phyloP scores from a whole-genome alignment of 2,888 invertebrate species.

The Drosophila limbata region DNA sequence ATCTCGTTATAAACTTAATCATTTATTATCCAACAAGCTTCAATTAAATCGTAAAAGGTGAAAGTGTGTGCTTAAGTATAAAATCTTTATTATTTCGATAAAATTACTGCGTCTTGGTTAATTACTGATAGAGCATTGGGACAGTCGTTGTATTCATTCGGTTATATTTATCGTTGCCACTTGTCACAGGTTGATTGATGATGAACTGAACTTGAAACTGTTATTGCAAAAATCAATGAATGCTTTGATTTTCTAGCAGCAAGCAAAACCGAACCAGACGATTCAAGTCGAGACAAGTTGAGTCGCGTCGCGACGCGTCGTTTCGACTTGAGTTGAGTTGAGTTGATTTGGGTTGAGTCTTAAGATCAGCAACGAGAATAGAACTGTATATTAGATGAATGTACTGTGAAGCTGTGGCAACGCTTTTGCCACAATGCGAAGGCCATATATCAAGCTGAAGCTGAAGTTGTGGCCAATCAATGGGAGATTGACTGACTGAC shows the following conservation, averaged over 20 bases:
- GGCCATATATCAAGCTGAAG: conserved; percentile 63
- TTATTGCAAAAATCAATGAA: conserved; percentile 46
- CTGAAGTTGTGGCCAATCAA: conserved; percentile 26
- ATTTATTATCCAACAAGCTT: conserved; percentile 1
- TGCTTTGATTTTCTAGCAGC: conserved; percentile 47
- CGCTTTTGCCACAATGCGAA: conserved; percentile 51
- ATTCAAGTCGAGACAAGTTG: conserved; percentile 41
- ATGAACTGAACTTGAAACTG: conserved; percentile 74
- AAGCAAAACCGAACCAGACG: conserved; percentile 34
- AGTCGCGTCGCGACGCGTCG: conserved; percentile 16
- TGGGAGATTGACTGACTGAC: conserved; percentile 36
- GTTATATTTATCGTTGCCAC: conserved; percentile 26
- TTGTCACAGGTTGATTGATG: conserved; percentile 73
- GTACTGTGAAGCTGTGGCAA: conserved; percentile 39
- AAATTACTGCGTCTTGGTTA: neutral
- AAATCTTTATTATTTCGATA: neutral
- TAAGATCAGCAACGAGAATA: conserved; percentile 37
- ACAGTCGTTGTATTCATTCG: conserved; percentile 15
- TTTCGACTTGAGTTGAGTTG: conserved; percentile 23
- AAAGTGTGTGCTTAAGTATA: neutral
- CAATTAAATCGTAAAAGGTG: conserved; percentile 9
- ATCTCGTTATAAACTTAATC: conserved; percentile 1
- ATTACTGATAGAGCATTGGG: conserved; percentile 26
- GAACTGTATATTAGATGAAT: conserved; percentile 68
- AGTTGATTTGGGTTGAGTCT: conserved; percentile 32